Percentiles rank a stretch among this genome's conserved stretches.
Conservation (phyloP, 2,113 vertebrate genomes). For the Istiophorus platypterus region DNA sequence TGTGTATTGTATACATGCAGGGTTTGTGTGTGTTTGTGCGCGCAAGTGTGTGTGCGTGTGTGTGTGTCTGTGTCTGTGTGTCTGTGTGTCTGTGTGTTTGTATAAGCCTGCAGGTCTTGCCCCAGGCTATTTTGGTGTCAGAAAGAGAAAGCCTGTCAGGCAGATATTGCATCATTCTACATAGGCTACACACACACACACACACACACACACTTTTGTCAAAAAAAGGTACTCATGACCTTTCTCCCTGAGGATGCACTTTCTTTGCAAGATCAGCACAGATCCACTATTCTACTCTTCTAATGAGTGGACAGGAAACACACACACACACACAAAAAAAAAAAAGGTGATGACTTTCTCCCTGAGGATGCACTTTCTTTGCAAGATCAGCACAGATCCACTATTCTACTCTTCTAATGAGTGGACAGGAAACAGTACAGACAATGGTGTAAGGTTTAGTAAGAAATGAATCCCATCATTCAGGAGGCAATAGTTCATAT, state of each 20-base stretch:
- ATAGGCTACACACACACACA: slow-evolving; percentile 18
- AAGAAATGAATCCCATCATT: slow-evolving; percentile 25
- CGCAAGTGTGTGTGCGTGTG: slow-evolving; percentile 28
- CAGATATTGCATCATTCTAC: slow-evolving; percentile 45
- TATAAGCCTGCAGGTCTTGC: slow-evolving; percentile 30
- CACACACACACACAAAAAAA: slow-evolving; percentile 13
- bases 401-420: slow-evolving; percentile 72
- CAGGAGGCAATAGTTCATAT: background rate
- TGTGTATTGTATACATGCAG: slow-evolving; percentile 10
- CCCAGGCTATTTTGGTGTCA: slow-evolving; percentile 58
- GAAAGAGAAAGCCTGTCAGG: slow-evolving; percentile 47
- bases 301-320: too few species aligned
- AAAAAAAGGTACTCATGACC: slow-evolving; percentile 47
- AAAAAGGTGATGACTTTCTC: slow-evolving; percentile 51
- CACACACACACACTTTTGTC: slow-evolving; percentile 27
- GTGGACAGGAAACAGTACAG: slow-evolving; percentile 54
- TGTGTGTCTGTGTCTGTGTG: slow-evolving; percentile 27
- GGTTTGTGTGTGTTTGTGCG: slow-evolving; percentile 18
- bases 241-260: slow-evolving; percentile 69
- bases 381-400: slow-evolving; percentile 53
- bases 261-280: slow-evolving; percentile 61
- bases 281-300: slow-evolving; percentile 48
- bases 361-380: slow-evolving; percentile 70
- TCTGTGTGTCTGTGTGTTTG: slow-evolving; percentile 26
- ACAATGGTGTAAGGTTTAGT: slow-evolving; percentile 8